Base-by-base conservation (phyloP, 2,888 invertebrate genomes). In the Heliconius aoede region DNA sequence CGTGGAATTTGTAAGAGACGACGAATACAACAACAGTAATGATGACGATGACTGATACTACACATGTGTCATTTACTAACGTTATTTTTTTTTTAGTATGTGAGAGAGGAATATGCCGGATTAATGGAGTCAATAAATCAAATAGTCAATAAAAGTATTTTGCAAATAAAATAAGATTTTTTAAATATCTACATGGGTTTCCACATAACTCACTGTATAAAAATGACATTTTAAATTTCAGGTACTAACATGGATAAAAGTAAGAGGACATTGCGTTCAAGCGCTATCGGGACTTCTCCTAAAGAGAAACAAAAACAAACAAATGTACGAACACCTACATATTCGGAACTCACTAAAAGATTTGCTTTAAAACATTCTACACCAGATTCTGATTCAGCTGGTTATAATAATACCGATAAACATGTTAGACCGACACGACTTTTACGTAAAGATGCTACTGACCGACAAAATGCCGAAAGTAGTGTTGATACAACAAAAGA, bases 271-370 rank as follows among this genome's bases (percentile, higher is more conserved):
- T 74, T 79, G 5, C 79, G 79, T 28, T 72, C 76, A 5, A 74
- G 73, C 40, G 30, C 36, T 51, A 11, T 18, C 3, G 21, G 51
- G 24, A 28, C 69, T 51, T 30, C 68, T 30, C 28, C 68, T 46
- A 58, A 67, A 8, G 67, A 40, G 24, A 55, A 58, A 30, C 55
- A 55, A 30, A 72, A 62, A 32, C 40, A 71, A 55, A 21, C 40
- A 51, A 71, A 36, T 26, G 21, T 26, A 30, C 58, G 24, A 58
- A 75, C 80, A 24, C 84, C 83, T 18, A 83, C 84, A 8, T 86
- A 87, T 82, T 82, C 84, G 21, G 83, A 84, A 15, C 76, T 86
- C 65, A 85, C 85, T 74, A 81, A 83, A 0, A 80, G 80, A 60
- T 86, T 86, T 80, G 85, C 85, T 13, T 78, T 81, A 5, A 79